Percentiles rank a stretch among this genome's conserved stretches.
Conservation (phyloP, 2,888 invertebrate species). For the Lasioglossum oenotherae region DNA sequence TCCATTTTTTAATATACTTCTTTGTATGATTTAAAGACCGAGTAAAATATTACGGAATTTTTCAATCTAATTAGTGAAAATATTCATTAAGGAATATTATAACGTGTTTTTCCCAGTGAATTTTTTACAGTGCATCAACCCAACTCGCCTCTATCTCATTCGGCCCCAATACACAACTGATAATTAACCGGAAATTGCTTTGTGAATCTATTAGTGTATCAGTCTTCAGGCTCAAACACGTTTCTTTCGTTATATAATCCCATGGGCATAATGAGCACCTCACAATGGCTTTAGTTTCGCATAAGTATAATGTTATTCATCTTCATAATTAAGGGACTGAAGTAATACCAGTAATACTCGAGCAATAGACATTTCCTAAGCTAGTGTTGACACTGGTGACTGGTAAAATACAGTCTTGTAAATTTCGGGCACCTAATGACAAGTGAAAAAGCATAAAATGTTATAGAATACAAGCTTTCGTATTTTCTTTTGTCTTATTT, state of each 20-base stretch:
- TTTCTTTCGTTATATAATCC: conserved; percentile 14
- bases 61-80: not conserved
- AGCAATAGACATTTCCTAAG: not conserved
- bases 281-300: not conserved
- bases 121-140: not conserved
- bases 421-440: no score
- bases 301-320: not conserved
- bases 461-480: no score
- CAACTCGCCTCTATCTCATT: conserved; percentile 19
- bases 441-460: no score
- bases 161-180: conserved; percentile 25
- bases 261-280: not conserved
- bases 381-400: not conserved
- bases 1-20: not conserved
- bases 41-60: not conserved
- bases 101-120: not conserved
- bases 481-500: no score
- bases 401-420: not conserved
- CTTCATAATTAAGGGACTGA: not conserved
- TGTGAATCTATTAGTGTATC: conserved; percentile 3
- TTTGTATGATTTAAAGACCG: not conserved
- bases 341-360: not conserved
- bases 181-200: conserved; percentile 31
- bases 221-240: conserved; percentile 2
- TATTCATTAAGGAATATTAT: not conserved